Evolutionary conservation across 2,113 vertebrate species (phyloP).

Genomic region (Phrynosoma platyrhinos): DNA sequence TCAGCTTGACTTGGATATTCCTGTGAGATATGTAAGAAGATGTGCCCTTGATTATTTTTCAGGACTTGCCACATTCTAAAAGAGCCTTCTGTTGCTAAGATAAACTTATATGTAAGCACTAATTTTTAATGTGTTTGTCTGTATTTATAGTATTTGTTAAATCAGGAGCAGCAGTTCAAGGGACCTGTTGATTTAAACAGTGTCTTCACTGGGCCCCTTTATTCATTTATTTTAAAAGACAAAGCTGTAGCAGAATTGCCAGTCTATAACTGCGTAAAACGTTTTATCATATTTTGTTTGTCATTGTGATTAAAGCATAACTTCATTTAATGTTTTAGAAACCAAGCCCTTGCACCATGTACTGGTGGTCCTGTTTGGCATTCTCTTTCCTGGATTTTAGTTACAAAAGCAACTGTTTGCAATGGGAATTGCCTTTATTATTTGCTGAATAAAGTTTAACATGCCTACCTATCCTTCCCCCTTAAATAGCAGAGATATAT

Average conservation of each 20-base stretch:
- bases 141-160: conserved; percentile 44
- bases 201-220: not conserved
- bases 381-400: fast-evolving
- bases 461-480: fast-evolving
- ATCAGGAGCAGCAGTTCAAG: not conserved
- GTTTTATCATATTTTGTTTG: fast-evolving
- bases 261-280: too few species aligned
- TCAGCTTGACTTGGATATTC: conserved; percentile 49
- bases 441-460: not conserved
- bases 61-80: conserved; percentile 38
- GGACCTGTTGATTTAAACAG: not conserved
- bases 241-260: fast-evolving
- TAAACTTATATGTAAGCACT: conserved; percentile 40
- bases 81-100: conserved; percentile 45
- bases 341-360: fast-evolving
- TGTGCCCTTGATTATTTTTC: not conserved
- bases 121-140: conserved; percentile 65
- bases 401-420: fast-evolving
- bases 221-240: not conserved
- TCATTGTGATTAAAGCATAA: fast-evolving
- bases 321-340: not conserved
- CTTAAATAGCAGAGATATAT: not conserved
- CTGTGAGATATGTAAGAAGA: conserved; percentile 63
- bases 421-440: fast-evolving
- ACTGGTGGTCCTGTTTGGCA: fast-evolving